Evolutionary conservation across 2,113 vertebrate genomes (phyloP).

Genomic region (Isichthys henryi): DNA sequence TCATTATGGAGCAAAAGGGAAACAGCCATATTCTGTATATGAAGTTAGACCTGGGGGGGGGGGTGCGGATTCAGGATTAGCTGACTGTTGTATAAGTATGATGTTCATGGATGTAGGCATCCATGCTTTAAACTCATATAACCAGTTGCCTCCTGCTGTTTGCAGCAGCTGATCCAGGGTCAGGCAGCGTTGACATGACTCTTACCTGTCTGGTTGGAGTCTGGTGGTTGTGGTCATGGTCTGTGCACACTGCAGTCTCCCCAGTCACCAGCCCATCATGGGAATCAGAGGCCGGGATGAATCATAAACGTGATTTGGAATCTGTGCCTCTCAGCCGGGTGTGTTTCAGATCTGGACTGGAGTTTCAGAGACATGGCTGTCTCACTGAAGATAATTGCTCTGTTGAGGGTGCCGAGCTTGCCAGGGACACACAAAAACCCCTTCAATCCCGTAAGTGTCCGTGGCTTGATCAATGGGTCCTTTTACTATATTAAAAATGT

Average conservation of each 20-base stretch:
- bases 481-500: slow-evolving; percentile 12
- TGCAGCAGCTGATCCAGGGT: neutral
- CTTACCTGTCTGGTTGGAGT: neutral
- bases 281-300: neutral
- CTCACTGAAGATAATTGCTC: neutral
- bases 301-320: neutral
- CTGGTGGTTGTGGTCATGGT: neutral
- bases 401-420: neutral
- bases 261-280: neutral
- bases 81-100: too few species aligned
- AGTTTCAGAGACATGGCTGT: neutral
- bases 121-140: neutral
- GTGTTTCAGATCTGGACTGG: neutral
- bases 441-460: neutral
- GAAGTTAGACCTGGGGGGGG: neutral
- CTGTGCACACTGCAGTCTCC: neutral
- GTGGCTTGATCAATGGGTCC: neutral
- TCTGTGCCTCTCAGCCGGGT: too few species aligned
- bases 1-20: neutral
- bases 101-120: too few species aligned
- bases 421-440: neutral
- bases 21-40: too few species aligned
- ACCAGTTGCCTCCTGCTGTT: neutral
- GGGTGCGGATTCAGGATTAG: neutral
- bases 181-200: neutral